Base-by-base conservation (phyloP, 2,797 vertebrate genomes). In the Coreius guichenoti region DNA sequence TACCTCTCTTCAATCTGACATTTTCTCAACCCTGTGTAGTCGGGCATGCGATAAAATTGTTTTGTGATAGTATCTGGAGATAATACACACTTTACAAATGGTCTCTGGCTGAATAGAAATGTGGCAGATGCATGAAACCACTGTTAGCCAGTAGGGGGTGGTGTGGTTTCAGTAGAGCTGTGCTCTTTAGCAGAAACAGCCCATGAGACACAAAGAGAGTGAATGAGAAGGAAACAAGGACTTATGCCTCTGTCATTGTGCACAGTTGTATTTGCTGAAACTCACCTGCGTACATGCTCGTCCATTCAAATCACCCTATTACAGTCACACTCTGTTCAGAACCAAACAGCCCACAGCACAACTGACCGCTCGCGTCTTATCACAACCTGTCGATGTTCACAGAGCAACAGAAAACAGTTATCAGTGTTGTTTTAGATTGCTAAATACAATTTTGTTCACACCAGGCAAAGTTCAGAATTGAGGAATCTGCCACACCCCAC, bases 101-200 rank as follows among this genome's bases (percentile, higher is more conserved):
- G 19, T 85, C 36, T 77, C 19, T 31, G 2, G 21, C 19, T 36
- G 29, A 39, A 79, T 23, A 29, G 16, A 85, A 51, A 72, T 61
- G 39, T 36, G 68, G 11, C 39, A n/a, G 31, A 26, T 80, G 16
- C 3, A 47, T 78, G 0, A 70, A 85, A 14, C 69, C 23, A n/a
- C 16, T 17, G n/a, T 14, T 51, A 11, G 16, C 65, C 86, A 75
- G 63, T 76, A 63, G 82, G 82, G 31, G 86, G 77, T 81, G 86
- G 61, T 87, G 82, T 84, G 78, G 83, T 49, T 80, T 65, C 36
- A 77, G 51, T 23, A 31, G 74, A 78, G 49, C 17, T 33, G 23
- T 29, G 74, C 26, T 63, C 12, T 78, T 77, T 3, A 13, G 17
- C 31, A 33, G 21, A 82, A 82, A 65, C 17, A 51, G 43, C 39